phyloP scores from a whole-genome alignment of 2,888 invertebrate genomes.

The Lepidocyrtinus sp. region DNA sequence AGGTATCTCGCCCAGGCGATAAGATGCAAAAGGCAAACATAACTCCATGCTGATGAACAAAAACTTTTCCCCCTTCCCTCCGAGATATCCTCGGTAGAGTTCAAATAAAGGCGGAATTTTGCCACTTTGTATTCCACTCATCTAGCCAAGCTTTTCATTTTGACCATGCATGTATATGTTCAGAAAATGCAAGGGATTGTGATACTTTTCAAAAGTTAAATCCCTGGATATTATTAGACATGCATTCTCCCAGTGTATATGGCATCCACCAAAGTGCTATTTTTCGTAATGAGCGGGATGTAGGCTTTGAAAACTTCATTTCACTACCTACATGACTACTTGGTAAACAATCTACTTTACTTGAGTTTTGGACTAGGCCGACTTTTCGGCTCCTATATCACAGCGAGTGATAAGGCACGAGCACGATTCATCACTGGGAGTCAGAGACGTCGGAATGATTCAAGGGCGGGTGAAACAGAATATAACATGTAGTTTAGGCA shows the following conservation, averaged over 20 bases:
- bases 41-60: no score
- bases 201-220: constrained; percentile 7
- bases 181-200: constrained; percentile 9
- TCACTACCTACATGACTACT: no score
- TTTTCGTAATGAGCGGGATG: neutral
- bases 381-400: constrained; percentile 32
- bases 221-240: constrained; percentile 13
- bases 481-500: neutral
- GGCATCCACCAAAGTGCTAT: neutral
- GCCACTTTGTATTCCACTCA: constrained; percentile 14
- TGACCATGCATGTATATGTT: constrained; percentile 14
- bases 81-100: neutral
- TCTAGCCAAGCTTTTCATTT: constrained; percentile 5
- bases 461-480: constrained; percentile 17
- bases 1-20: no score
- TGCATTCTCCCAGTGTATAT: neutral
- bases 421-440: constrained; percentile 47
- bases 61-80: no score
- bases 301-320: constrained; percentile 4
- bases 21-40: neutral
- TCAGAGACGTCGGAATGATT: constrained; percentile 31
- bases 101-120: neutral
- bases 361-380: neutral
- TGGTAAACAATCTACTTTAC: neutral
- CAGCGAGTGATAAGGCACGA: constrained; percentile 54